These are phyloP conservation scores for Microctenopoma steveboyesi DNA, from an alignment of 2,797 vertebrate genomes.

Conservation along the genomic window DNA sequence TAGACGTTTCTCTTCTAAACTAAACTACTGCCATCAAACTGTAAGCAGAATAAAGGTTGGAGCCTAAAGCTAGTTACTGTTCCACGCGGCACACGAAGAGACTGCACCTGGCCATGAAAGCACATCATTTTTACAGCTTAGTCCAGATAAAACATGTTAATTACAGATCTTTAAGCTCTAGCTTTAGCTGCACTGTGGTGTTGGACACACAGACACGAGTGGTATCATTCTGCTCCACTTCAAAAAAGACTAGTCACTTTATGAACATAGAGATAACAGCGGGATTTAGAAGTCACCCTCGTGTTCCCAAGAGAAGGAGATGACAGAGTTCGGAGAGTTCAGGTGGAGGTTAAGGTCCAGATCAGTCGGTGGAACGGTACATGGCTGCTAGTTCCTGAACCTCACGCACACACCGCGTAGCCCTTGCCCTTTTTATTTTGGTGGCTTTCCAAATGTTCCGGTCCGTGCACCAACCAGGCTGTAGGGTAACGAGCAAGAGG, in stretches of 20 bases:
- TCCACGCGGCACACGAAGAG: too few relatives aligned
- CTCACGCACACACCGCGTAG: constrained; percentile 72
- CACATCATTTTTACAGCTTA: too few relatives aligned
- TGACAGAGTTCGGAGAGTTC: constrained; percentile 56
- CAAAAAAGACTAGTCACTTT: not conserved
- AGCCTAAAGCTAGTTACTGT: too few relatives aligned
- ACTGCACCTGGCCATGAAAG: too few relatives aligned
- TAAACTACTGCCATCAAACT: not conserved
- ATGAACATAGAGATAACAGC: not conserved
- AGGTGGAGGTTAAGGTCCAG: constrained; percentile 89
- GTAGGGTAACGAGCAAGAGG: constrained; percentile 45
- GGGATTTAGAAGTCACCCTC: constrained; percentile 14
- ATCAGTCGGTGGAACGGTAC: constrained; percentile 89
- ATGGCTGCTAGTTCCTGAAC: constrained; percentile 79
- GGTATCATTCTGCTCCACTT: not conserved
- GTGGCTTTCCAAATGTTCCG: constrained; percentile 79
- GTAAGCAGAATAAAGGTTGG: not conserved
- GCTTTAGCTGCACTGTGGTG: too few relatives aligned
- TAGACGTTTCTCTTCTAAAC: too few relatives aligned
- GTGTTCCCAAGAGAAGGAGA: constrained; percentile 48
- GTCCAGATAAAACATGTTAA: too few relatives aligned
- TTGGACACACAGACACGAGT: too few relatives aligned
- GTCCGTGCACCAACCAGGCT: constrained; percentile 57
- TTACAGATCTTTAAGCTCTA: too few relatives aligned
- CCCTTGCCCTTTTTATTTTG: constrained; percentile 74